A percentile compares a stretch with the other conserved stretches of the same genome.
Evolutionary conservation across 92 coral and sea anemone genomes (phyloP).

Genomic region (Phymanthus crucifer): DNA sequence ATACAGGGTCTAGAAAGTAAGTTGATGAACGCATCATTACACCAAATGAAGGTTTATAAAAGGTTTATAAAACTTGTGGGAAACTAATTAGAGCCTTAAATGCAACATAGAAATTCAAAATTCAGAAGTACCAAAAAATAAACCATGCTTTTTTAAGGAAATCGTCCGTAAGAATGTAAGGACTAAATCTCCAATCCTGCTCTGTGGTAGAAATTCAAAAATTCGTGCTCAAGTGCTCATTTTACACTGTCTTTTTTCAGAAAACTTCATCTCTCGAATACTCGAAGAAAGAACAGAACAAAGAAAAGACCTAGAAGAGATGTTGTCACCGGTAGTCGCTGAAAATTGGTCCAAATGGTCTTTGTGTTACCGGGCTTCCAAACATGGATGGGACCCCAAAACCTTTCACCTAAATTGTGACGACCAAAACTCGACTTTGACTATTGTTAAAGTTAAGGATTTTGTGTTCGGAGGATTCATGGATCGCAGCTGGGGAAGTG

Average conservation of each 20-base stretch:
- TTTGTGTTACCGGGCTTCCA: conserved; percentile 58
- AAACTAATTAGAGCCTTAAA: too few species aligned
- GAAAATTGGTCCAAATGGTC: conserved; percentile 37
- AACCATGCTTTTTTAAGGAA: too few species aligned
- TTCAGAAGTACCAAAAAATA: too few species aligned
- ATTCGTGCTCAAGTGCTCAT: neutral
- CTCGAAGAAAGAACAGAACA: conserved; percentile 51
- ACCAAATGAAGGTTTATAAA: too few species aligned
- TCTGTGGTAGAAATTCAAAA: too few species aligned
- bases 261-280: conserved; percentile 52
- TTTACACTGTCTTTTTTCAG: conserved; percentile 6
- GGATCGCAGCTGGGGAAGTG: conserved; percentile 64
- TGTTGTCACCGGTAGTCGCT: conserved; percentile 52
- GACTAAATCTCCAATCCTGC: too few species aligned
- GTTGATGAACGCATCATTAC: too few species aligned
- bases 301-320: conserved; percentile 23
- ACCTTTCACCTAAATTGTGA: conserved; percentile 46
- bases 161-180: too few species aligned
- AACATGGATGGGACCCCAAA: conserved; percentile 36
- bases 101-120: too few species aligned
- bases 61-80: too few species aligned
- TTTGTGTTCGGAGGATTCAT: conserved; percentile 75
- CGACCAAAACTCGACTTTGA: conserved; percentile 32
- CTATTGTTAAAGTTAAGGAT: conserved; percentile 50
- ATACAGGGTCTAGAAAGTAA: too few species aligned